Evolutionary conservation across 2,797 vertebrate species (phyloP).

Genomic region (Vespertilio murinus): DNA sequence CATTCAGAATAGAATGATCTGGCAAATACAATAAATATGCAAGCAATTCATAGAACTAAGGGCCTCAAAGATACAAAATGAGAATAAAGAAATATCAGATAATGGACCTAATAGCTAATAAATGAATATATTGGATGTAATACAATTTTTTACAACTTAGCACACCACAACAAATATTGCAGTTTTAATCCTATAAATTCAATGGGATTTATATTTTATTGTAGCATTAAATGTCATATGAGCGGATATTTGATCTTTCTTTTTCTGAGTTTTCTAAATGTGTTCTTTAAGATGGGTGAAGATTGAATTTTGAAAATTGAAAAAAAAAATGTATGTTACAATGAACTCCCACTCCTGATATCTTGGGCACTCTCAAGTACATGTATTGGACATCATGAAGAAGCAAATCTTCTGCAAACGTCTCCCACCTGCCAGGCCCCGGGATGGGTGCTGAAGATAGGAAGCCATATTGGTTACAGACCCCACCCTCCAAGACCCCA

Average conservation of each 20-base stretch:
- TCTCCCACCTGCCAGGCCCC: background rate
- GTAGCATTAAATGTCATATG: background rate
- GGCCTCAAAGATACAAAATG: background rate
- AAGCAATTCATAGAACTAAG: background rate
- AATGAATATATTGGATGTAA: background rate
- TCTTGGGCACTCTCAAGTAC: background rate
- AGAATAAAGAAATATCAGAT: background rate
- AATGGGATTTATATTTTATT: conserved; percentile 23
- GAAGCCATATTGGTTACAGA: background rate
- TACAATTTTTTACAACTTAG: conserved; percentile 3
- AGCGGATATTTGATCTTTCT: background rate
- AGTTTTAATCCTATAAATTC: background rate
- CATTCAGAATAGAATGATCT: background rate
- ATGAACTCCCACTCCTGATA: background rate
- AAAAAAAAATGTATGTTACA: background rate
- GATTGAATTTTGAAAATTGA: background rate
- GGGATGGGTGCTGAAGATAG: no score
- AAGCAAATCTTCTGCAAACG: rapidly evolving
- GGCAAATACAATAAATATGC: background rate
- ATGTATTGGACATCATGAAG: background rate
- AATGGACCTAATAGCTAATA: background rate
- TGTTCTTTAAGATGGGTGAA: background rate
- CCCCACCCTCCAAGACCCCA: background rate
- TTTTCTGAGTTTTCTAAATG: conserved; percentile 10
- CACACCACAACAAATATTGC: background rate